phyloP scores from a whole-genome alignment of 2,888 invertebrate species.

The Campaea margaritaria region DNA sequence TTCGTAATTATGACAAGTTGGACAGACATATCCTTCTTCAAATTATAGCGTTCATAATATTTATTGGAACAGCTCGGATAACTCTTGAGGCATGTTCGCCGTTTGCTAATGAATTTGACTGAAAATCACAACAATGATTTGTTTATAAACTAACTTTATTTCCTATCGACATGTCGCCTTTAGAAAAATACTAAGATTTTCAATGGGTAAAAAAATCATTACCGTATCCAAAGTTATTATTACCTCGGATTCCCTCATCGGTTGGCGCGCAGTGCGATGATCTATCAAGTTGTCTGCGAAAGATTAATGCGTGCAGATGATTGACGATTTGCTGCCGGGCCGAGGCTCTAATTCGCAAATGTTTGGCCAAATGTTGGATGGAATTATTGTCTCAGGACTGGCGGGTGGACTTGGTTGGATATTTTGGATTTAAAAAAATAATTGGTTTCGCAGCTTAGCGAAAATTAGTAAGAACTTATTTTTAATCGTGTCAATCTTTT shows the following conservation, averaged over 20 bases:
- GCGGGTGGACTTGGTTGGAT: not conserved
- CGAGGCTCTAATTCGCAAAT: constrained; percentile 73
- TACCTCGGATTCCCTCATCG: constrained; percentile 21
- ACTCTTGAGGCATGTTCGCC: too few relatives aligned
- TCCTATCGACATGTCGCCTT: not conserved
- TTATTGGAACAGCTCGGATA: too few relatives aligned
- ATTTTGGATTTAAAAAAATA: too few relatives aligned
- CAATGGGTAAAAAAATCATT: not conserved
- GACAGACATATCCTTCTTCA: too few relatives aligned
- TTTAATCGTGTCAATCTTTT: too few relatives aligned
- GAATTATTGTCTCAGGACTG: not conserved
- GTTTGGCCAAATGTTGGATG: constrained; percentile 58
- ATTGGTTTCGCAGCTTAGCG: too few relatives aligned
- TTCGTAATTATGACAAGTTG: too few relatives aligned
- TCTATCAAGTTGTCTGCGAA: constrained; percentile 84
- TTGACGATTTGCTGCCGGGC: constrained; percentile 79
- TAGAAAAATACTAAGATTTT: too few relatives aligned
- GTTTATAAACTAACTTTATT: not conserved
- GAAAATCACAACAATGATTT: not conserved
- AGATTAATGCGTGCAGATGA: constrained; percentile 84
- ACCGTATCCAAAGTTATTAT: constrained; percentile 53
- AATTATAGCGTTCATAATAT: too few relatives aligned
- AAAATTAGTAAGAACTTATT: too few relatives aligned
- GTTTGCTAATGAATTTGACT: too few relatives aligned
- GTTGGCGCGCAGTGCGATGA: constrained; percentile 72